Percentiles rank a stretch among this genome's conserved stretches.
Conservation (phyloP, 2,888 invertebrate species). For the Pardosa pseudoannulata region DNA sequence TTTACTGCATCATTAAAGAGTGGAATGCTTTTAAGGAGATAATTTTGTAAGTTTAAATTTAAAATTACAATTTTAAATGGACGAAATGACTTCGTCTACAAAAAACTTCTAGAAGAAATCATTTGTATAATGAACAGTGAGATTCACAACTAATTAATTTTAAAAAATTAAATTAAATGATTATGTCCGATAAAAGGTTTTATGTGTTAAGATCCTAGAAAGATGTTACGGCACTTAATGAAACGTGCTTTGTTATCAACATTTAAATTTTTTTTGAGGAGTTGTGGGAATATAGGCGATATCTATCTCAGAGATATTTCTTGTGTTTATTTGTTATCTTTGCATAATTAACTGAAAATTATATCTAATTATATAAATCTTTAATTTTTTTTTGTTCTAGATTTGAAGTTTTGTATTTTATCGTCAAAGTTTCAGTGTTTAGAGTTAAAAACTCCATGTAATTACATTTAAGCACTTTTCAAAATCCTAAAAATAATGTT, state of each 20-base stretch:
- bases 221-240: background rate
- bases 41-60: background rate
- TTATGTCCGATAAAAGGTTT: background rate
- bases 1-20: background rate
- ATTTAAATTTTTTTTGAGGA: too few relatives aligned
- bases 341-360: too few relatives aligned
- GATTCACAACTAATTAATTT: background rate
- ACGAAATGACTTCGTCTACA: background rate
- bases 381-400: too few relatives aligned
- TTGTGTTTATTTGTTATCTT: too few relatives aligned
- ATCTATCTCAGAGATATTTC: too few relatives aligned
- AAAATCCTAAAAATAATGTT: too few relatives aligned
- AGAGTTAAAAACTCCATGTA: too few relatives aligned
- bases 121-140: background rate
- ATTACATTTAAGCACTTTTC: too few relatives aligned
- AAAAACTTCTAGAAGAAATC: background rate
- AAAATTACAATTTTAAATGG: background rate
- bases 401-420: too few relatives aligned
- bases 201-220: background rate
- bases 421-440: too few relatives aligned
- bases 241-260: background rate
- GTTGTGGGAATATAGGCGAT: too few relatives aligned
- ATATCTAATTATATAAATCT: too few relatives aligned
- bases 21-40: background rate
- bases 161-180: background rate